These are phyloP conservation scores for Pocillopora grandis DNA, from an alignment of 92 coral and sea anemone genomes.

Conservation along the genomic window DNA sequence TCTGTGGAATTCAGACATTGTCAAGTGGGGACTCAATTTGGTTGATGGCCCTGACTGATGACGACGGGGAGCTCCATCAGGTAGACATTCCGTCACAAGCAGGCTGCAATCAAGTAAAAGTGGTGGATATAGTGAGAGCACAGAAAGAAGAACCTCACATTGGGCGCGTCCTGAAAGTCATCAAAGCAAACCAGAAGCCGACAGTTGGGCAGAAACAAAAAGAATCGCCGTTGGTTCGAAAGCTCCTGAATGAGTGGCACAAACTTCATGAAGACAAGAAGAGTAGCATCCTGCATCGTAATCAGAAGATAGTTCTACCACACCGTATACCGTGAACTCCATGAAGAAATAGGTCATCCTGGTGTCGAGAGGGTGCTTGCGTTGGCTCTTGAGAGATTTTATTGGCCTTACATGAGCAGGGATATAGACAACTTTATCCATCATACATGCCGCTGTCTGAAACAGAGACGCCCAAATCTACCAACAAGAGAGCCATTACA, in stretches of 20 bases:
- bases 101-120: too few relatives aligned
- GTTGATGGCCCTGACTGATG: neutral
- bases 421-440: conserved; percentile 1
- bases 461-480: conserved; percentile 20
- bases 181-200: conserved; percentile 38
- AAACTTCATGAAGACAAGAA: neutral
- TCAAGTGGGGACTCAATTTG: conserved; percentile 43
- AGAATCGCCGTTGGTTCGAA: conserved; percentile 55
- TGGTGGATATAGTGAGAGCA: too few relatives aligned
- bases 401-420: conserved; percentile 4
- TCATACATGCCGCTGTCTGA: conserved; percentile 39
- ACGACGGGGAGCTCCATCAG: too few relatives aligned
- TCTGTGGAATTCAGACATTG: conserved; percentile 6
- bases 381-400: neutral
- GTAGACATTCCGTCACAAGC: too few relatives aligned
- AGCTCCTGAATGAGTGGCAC: conserved; percentile 46
- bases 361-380: neutral
- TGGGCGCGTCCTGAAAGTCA: conserved; percentile 43
- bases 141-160: neutral
- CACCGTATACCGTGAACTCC: neutral
- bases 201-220: conserved; percentile 32
- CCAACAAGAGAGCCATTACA: conserved; percentile 33
- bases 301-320: conserved; percentile 5
- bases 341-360: conserved; percentile 11
- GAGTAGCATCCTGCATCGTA: neutral